phyloP scores from a whole-genome alignment of 2,113 vertebrate species.

The Narcine bancroftii region DNA sequence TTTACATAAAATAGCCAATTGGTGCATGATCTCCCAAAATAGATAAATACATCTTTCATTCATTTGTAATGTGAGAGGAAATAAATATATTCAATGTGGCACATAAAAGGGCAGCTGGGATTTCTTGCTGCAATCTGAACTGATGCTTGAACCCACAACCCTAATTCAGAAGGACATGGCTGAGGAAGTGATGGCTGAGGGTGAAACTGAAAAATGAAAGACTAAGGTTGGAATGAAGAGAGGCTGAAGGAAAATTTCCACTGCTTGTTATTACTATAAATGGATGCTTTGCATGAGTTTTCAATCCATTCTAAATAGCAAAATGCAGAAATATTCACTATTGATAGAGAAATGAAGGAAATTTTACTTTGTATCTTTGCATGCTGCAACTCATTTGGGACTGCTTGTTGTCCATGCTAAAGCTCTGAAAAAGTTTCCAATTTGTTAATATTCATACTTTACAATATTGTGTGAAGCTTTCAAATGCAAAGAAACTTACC shows the following conservation, averaged over 20 bases:
- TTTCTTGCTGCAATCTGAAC: background rate
- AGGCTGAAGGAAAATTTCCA: background rate
- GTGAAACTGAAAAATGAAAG: background rate
- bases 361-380: background rate
- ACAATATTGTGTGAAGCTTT: background rate
- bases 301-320: background rate
- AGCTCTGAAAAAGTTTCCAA: background rate
- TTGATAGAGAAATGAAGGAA: background rate
- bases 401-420: background rate
- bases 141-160: background rate
- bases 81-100: background rate
- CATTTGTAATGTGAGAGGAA: background rate
- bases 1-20: background rate
- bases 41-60: background rate
- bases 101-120: background rate
- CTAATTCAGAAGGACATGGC: background rate
- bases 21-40: no score
- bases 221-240: background rate
- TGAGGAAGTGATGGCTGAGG: background rate
- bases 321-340: background rate
- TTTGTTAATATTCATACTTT: background rate
- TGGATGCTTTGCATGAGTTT: background rate
- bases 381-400: background rate
- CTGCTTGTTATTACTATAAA: slow-evolving; percentile 10
- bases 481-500: background rate